Conservation (phyloP, 2,797 vertebrate genomes). For the Falco rusticolus region DNA sequence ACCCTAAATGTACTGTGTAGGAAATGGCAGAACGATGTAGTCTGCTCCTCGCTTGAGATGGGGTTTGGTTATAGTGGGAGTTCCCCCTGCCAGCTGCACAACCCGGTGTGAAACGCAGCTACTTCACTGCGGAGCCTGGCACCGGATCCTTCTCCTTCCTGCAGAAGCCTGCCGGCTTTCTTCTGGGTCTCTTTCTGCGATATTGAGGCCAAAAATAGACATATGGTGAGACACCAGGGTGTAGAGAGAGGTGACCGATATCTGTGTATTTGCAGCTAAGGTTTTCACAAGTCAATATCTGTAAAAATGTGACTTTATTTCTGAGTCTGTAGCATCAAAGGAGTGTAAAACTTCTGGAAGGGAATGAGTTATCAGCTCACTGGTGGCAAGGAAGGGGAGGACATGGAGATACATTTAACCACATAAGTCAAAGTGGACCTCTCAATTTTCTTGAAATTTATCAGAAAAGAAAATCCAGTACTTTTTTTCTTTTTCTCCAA, state of each 20-base stretch:
- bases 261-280: neutral
- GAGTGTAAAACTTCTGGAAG: neutral
- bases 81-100: neutral
- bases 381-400: neutral
- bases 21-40: neutral
- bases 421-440: neutral
- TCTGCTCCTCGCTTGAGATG: neutral
- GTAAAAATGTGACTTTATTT: neutral
- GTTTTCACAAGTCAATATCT: neutral
- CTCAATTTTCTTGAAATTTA: constrained; percentile 27
- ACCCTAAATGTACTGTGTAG: neutral
- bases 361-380: neutral
- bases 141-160: neutral
- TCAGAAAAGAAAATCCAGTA: neutral
- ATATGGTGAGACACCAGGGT: neutral
- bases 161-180: neutral
- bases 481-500: neutral
- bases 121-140: neutral
- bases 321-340: neutral
- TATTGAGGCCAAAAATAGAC: neutral
- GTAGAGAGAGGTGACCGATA: rapidly evolving
- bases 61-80: neutral
- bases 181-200: neutral
- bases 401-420: neutral
- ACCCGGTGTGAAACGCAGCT: neutral